These are phyloP conservation scores for Rotaria macrura DNA, from an alignment of 2,888 invertebrate genomes.

Conservation along the genomic window DNA sequence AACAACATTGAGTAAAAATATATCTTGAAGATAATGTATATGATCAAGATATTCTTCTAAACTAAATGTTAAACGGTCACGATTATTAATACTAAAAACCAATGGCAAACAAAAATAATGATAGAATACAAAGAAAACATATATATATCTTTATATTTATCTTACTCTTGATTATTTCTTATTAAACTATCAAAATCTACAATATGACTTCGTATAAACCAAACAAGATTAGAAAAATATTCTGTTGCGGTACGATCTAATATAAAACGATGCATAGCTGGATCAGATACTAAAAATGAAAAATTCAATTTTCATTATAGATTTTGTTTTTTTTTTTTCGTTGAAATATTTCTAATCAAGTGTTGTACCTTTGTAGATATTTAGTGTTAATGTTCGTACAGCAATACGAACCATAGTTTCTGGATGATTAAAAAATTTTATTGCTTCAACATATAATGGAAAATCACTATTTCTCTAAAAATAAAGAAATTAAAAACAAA, in stretches of 20 bases:
- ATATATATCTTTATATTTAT: too few species aligned
- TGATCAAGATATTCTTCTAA: conserved; percentile 95
- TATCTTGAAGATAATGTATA: conserved; percentile 90
- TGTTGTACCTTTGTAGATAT: conserved; percentile 72
- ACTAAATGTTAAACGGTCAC: conserved; percentile 76
- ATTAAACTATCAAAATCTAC: conserved; percentile 87
- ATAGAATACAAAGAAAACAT: neutral
- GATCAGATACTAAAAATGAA: neutral
- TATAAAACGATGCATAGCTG: conserved; percentile 79
- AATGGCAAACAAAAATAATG: conserved; percentile 43
- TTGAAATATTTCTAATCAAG: too few species aligned
- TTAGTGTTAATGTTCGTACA: conserved; percentile 86
- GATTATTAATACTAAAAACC: conserved; percentile 76
- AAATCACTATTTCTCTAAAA: conserved; percentile 94
- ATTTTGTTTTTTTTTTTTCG: too few species aligned
- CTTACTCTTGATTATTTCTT: conserved; percentile 85
- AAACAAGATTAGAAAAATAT: conserved; percentile 93
- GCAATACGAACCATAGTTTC: conserved; percentile 99
- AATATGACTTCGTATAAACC: conserved; percentile 96
- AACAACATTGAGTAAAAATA: conserved; percentile 76
- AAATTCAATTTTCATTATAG: neutral
- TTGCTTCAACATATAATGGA: conserved; percentile 93
- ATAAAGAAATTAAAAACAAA: too few species aligned
- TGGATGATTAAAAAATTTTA: conserved; percentile 95
- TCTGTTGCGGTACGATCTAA: conserved; percentile 90